Evolutionary conservation across 2,888 invertebrate species (phyloP).

Genomic region (Eupeodes luniger): DNA sequence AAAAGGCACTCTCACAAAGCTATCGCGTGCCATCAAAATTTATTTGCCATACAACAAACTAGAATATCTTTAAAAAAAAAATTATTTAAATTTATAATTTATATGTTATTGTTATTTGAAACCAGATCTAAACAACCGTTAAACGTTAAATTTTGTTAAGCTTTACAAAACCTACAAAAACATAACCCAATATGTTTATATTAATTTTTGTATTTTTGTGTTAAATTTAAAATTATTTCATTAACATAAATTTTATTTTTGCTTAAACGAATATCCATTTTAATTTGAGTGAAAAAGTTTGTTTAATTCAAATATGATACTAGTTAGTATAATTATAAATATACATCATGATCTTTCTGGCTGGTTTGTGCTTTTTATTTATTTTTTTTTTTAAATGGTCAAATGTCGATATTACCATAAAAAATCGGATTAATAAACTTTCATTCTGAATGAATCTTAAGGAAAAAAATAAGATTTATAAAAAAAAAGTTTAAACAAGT

Average conservation of each 20-base stretch:
- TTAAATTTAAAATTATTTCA: conserved; percentile 1
- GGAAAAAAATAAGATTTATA: neutral
- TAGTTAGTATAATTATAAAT: neutral
- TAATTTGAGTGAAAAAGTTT: neutral
- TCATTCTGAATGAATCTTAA: conserved; percentile 57
- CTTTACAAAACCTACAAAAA: conserved; percentile 9
- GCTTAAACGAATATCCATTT: conserved; percentile 24
- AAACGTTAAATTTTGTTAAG: conserved; percentile 1
- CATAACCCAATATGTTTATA: neutral
- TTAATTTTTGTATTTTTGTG: neutral
- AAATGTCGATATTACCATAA: conserved; percentile 72
- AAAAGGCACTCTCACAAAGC: too few relatives aligned
- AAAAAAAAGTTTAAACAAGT: conserved; percentile 34
- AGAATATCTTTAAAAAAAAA: neutral
- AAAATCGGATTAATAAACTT: conserved; percentile 64
- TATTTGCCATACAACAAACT: neutral
- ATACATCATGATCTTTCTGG: conserved; percentile 27
- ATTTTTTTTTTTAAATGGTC: conserved; percentile 29
- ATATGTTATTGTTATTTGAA: neutral
- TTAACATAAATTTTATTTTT: conserved; percentile 6
- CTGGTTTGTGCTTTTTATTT: conserved; percentile 18
- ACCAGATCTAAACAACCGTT: neutral
- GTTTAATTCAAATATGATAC: neutral
- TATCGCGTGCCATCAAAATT: neutral
- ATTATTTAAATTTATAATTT: neutral